A percentile compares a stretch with the other conserved stretches of the same genome.
Conservation (phyloP, 2,113 vertebrate genomes). For the Ancistrus triradiatus region DNA sequence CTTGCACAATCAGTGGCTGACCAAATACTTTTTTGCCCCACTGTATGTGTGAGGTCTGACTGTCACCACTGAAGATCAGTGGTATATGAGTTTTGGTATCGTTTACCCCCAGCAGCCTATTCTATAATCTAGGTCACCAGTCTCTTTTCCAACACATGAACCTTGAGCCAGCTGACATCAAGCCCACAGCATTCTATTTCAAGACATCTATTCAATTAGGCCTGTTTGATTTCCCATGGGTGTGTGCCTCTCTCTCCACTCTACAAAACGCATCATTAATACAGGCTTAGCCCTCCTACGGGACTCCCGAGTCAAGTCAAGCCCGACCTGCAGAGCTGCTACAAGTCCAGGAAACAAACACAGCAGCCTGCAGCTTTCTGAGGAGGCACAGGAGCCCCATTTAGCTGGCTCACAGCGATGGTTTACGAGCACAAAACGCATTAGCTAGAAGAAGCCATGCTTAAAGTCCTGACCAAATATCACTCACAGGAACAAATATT, state of each 20-base stretch:
- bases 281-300: constrained; percentile 46
- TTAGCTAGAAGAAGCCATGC: neutral
- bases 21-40: too few species aligned
- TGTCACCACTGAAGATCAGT: too few species aligned
- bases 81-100: neutral
- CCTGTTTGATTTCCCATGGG: constrained; percentile 67
- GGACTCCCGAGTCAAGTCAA: constrained; percentile 1
- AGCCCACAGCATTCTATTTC: constrained; percentile 55
- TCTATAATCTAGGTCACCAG: constrained; percentile 4
- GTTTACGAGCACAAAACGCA: constrained; percentile 10
- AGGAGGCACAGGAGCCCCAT: constrained; percentile 23
- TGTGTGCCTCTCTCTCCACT: constrained; percentile 47
- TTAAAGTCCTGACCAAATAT: constrained; percentile 11
- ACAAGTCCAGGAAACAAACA: constrained; percentile 26
- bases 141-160: neutral
- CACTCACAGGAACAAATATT: too few species aligned
- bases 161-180: constrained; percentile 15
- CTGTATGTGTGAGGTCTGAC: too few species aligned
- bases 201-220: constrained; percentile 68
- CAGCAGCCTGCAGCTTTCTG: constrained; percentile 10
- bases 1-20: too few species aligned
- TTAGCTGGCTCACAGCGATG: neutral
- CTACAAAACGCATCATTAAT: constrained; percentile 69
- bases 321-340: constrained; percentile 20
- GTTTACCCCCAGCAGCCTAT: neutral